phyloP scores from a whole-genome alignment of 2,888 invertebrate genomes.

The Chesias legatella region DNA sequence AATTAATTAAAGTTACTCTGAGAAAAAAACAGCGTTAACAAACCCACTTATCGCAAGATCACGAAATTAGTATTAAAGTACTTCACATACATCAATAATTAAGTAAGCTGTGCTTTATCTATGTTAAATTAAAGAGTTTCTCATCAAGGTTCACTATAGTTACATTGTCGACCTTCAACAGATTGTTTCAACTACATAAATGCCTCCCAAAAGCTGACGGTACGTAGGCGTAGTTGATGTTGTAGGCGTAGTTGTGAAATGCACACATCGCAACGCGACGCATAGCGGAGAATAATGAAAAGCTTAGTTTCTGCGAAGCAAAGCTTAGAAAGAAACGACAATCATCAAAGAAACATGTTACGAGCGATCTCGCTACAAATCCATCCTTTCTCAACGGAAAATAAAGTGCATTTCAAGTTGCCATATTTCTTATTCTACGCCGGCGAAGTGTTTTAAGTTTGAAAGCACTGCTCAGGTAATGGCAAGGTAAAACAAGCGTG shows the following conservation, averaged over 20 bases:
- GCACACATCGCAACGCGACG: slow-evolving; percentile 48
- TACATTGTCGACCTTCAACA: slow-evolving; percentile 24
- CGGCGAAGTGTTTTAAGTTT: slow-evolving; percentile 40
- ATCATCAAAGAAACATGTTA: too few species aligned
- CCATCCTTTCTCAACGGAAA: slow-evolving; percentile 24
- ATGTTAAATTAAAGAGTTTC: too few species aligned
- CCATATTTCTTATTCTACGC: slow-evolving; percentile 27
- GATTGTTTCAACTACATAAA: slow-evolving; percentile 36
- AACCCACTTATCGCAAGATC: too few species aligned
- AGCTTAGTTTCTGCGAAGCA: slow-evolving; percentile 43
- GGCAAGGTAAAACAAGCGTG: slow-evolving; percentile 46
- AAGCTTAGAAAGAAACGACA: slow-evolving; percentile 31
- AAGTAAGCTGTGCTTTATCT: too few species aligned
- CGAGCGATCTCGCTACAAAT: slow-evolving; percentile 14
- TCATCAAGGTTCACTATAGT: slow-evolving; percentile 7
- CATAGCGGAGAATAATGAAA: slow-evolving; percentile 31
- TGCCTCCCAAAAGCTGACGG: slow-evolving; percentile 38
- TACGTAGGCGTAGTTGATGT: slow-evolving; percentile 49
- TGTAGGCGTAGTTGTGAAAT: slow-evolving; percentile 61
- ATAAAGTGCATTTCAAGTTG: slow-evolving; percentile 35
- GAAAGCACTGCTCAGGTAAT: slow-evolving; percentile 52
- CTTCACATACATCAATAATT: too few species aligned
- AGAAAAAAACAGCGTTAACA: too few species aligned
- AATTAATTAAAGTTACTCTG: too few species aligned
- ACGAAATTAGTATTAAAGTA: too few species aligned